Base-by-base conservation (phyloP, 2,888 invertebrate genomes). In the Leptinotarsa peninsularis region DNA sequence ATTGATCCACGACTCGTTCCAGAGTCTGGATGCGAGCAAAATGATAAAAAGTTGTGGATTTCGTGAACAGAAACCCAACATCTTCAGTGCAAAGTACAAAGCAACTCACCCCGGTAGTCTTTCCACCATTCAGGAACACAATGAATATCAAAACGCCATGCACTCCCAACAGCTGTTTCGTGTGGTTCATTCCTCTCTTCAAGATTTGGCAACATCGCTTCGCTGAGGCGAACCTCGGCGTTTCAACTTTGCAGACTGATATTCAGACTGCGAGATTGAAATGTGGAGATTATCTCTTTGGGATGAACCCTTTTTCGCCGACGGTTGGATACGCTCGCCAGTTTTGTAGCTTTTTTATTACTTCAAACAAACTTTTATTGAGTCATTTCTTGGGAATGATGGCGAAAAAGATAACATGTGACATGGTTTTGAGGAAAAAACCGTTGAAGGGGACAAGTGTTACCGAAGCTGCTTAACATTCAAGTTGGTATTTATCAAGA, bases 191-290 rank as follows among this genome's bases (percentile, higher is more conserved):
- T 63, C n/a, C 17, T n/a, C 27, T 27, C 63, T 43, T 4, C n/a
- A 15, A 13, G n/a, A 70, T 23, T 1, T 70, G 70, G 70, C 70
- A 70, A 70, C 60, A 18, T 18, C 43, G 70, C 27, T 14, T 21
- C 10, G 58, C 17, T 58, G 7, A 49, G 58, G 21, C 23, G 50
- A 58, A 49, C 58, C 58, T 21, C 50, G 69, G 18, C 18, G 70
- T 70, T 70, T 17, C 56, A 70, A 70, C 18, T 70, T 70, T 70
- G 58, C 49, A 50, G 49, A 70, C 70, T 70, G 15, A 58, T 43
- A 70, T 58, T 33, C 58, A 70, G 43, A 43, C 43, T 18, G 49
- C 43, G 49, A 43, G 33, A 63, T 63, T 63, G 63, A 63, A 63
- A 63, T 63, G 63, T 43, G 15, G 49, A 27, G 58, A 70, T 70